Base-by-base conservation (phyloP, 2,797 vertebrate species). In the Hozukius guyotensis region DNA sequence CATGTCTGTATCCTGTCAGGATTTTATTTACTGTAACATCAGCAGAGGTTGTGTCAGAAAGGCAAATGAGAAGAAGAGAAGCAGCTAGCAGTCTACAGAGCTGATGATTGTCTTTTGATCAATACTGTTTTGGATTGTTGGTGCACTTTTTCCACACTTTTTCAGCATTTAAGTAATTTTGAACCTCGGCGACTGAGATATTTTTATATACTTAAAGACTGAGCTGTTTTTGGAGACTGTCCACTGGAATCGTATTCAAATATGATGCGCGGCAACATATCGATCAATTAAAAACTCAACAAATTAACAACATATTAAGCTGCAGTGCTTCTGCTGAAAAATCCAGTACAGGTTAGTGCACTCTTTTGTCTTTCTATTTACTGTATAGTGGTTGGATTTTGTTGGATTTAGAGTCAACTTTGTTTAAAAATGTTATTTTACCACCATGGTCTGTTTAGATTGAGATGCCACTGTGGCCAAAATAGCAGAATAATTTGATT, bases 261-360 rank as follows among this genome's bases (percentile, higher is more conserved):
- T 63, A 32, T 22, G 8, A 69, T 16, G 11, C 34, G 36, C 65
- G 27, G 34, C 32, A 69, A 57, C 18, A 16, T 29, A 0, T 16
- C 24, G 5, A 10, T 38, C n/a, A 3, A 8, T 59, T 72, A 16
- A 61, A 59, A 52, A 16, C 11, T 55, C n/a, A 9, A 55, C 10
- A 72, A 60, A 27, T 52, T 18, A 71, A 32, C 13, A n/a, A 12
- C 49, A 52, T 4, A 27, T 57, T 8, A 38, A 69, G 9, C 1
- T 46, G 14, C 34, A 49, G 42, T 4, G 6, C 11, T 31, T 70
- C 61, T 14, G 16, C 42, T 22, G 24, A 55, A 74, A 67, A 14
- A 72, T 27, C 29, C 55, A 49, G 10, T 4, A 60, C 80, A 89
- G 90, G 90, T 91, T 16, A 68, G 87, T 85, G 13, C 20, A 12